A percentile compares a stretch with the other conserved stretches of the same genome.
Evolutionary conservation across 2,113 vertebrate species (phyloP).

Genomic region (Lanius collurio): DNA sequence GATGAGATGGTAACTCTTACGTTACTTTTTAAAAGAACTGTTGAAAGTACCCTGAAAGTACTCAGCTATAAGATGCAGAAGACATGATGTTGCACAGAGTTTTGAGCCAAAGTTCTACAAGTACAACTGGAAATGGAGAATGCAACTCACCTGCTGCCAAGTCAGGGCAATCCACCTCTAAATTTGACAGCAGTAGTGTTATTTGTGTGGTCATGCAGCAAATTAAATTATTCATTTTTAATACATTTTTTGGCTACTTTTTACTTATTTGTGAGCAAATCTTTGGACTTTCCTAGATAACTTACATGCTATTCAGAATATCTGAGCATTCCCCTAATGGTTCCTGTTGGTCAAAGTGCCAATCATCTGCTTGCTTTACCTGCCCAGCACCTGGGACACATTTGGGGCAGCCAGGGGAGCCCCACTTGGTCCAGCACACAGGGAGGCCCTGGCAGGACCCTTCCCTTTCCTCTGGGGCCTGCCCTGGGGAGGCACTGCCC

Average conservation of each 20-base stretch:
- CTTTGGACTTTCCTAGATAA: not conserved
- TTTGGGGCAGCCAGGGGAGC: not conserved
- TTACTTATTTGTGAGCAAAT: not conserved
- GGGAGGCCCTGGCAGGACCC: not conserved
- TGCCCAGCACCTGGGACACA: fast-evolving
- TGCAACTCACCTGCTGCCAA: not conserved
- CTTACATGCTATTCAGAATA: not conserved
- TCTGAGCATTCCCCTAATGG: not conserved
- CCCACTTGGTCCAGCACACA: fast-evolving
- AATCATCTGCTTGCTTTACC: not conserved
- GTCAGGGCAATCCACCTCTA: not conserved
- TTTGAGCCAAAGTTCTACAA: not conserved
- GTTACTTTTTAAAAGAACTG: not conserved
- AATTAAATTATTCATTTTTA: not conserved
- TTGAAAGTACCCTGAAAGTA: not conserved
- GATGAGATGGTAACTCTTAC: not conserved
- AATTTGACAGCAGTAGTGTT: not conserved
- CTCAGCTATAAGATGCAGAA: not conserved
- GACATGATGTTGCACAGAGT: not conserved
- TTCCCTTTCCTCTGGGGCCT: not conserved
- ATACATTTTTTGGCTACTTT: not conserved
- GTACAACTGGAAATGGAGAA: not conserved
- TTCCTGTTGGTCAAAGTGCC: not conserved
- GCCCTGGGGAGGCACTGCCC: not conserved
- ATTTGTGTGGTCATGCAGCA: not conserved